phyloP scores from a whole-genome alignment of 2,113 vertebrate species.

The Myanophis thanlyinensis region DNA sequence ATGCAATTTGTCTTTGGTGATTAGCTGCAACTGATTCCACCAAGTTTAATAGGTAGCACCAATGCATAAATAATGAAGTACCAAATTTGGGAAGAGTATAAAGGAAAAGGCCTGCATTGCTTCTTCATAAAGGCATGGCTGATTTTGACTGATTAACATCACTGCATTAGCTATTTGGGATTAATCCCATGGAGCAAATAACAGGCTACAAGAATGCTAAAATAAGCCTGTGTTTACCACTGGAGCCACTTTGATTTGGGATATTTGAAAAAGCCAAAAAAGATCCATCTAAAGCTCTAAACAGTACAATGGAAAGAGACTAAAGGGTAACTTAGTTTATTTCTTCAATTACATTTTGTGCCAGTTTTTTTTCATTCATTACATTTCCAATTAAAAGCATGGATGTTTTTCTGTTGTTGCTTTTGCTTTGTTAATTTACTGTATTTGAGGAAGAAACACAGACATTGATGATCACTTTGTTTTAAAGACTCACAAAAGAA shows the following conservation, averaged over 20 bases:
- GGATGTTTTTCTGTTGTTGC: conserved; percentile 7
- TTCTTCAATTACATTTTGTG: conserved; percentile 10
- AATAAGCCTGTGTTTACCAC: conserved; percentile 25
- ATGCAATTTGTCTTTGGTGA: background rate
- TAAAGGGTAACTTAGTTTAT: conserved; percentile 18
- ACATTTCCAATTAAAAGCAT: conserved; percentile 23
- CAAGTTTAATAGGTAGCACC: background rate
- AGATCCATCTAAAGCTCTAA: background rate
- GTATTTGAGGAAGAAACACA: background rate
- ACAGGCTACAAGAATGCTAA: conserved; percentile 6
- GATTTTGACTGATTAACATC: conserved; percentile 18
- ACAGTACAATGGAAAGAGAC: background rate
- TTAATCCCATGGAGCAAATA: conserved; percentile 15
- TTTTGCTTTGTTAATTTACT: background rate
- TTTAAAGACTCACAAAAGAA: background rate
- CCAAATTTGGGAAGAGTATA: background rate
- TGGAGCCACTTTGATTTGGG: conserved; percentile 25
- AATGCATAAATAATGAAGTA: background rate
- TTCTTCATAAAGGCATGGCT: background rate
- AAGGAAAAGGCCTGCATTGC: background rate
- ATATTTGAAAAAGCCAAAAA: conserved; percentile 20
- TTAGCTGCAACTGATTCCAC: background rate
- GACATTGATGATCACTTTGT: background rate
- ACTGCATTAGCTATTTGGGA: conserved; percentile 21
- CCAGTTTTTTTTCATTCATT: conserved; percentile 22